Conservation (phyloP, 2,797 vertebrate genomes). For the Hemibagrus guttatus region DNA sequence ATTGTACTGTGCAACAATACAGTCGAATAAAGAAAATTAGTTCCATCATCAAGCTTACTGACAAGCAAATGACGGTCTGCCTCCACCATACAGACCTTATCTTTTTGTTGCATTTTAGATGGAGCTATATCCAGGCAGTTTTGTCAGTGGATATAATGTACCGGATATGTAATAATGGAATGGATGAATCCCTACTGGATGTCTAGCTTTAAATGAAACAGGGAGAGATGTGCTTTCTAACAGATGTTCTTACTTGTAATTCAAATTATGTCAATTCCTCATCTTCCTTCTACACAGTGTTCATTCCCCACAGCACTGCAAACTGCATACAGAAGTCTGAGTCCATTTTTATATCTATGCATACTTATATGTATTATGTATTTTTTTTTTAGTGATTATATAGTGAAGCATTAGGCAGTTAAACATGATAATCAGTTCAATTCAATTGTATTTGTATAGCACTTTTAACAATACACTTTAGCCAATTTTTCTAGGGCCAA, state of each 20-base stretch:
- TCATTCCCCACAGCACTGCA: neutral
- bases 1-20: constrained; percentile 51
- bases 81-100: constrained; percentile 42
- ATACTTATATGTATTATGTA: neutral
- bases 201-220: constrained; percentile 33
- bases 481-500: neutral
- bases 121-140: constrained; percentile 36
- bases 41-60: constrained; percentile 54
- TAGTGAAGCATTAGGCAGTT: neutral
- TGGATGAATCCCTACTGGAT: constrained; percentile 32
- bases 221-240: constrained; percentile 7
- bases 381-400: neutral
- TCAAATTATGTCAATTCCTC: constrained; percentile 4
- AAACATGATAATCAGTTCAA: neutral
- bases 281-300: neutral
- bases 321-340: neutral
- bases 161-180: constrained; percentile 21
- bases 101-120: constrained; percentile 43
- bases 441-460: neutral
- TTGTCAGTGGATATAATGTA: constrained; percentile 41
- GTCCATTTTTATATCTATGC: constrained; percentile 3
- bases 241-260: constrained; percentile 32
- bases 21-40: constrained; percentile 42
- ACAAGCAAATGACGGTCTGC: constrained; percentile 35
- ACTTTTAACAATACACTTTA: neutral